phyloP scores from a whole-genome alignment of 2,797 vertebrate genomes.

The Enteromius anoplus region DNA sequence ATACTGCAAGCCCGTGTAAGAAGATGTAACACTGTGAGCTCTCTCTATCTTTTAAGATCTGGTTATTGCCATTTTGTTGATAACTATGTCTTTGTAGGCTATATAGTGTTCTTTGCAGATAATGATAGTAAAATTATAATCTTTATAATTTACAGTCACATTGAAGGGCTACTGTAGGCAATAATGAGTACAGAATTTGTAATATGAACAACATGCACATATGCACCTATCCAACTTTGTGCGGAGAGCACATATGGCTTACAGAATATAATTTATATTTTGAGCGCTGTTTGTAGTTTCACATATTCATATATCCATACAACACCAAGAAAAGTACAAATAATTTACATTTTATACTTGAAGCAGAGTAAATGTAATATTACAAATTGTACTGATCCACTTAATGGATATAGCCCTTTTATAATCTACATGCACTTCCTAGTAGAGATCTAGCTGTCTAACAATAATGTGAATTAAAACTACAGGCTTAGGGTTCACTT shows the following conservation, averaged over 20 bases:
- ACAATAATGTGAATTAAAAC: slow-evolving; percentile 76
- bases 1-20: not conserved
- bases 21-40: not conserved
- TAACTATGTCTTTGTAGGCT: not conserved
- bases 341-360: slow-evolving; percentile 22
- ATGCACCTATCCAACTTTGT: not conserved
- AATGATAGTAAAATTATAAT: not conserved
- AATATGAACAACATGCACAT: not conserved
- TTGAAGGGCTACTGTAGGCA: not conserved
- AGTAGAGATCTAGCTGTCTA: slow-evolving; percentile 64
- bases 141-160: not conserved
- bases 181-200: not conserved
- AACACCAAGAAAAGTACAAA: not conserved
- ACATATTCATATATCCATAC: slow-evolving; percentile 23
- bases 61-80: no score
- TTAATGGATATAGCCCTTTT: slow-evolving; percentile 68
- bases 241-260: not conserved
- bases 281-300: not conserved
- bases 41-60: not conserved
- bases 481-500: slow-evolving; percentile 58
- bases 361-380: slow-evolving; percentile 55
- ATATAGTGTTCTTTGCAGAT: not conserved
- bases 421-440: slow-evolving; percentile 71
- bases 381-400: slow-evolving; percentile 69
- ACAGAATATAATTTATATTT: not conserved